Conservation (phyloP, 2,888 invertebrate genomes). For the Oligia latruncula region DNA sequence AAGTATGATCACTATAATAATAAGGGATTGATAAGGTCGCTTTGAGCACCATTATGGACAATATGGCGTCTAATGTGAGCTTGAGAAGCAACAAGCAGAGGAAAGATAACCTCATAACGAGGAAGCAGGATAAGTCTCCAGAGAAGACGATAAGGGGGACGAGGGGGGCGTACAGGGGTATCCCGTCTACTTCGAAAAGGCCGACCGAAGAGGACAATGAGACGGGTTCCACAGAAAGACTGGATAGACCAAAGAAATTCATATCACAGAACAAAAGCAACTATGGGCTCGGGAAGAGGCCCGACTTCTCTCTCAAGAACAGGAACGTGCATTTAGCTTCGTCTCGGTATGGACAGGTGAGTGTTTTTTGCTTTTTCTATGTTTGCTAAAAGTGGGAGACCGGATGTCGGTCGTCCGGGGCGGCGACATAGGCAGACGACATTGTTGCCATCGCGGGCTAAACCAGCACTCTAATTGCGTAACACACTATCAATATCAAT, state of each 20-base stretch:
- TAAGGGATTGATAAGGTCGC: slow-evolving; percentile 59
- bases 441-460: no score
- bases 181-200: slow-evolving; percentile 85
- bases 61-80: slow-evolving; percentile 86
- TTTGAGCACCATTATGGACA: slow-evolving; percentile 82
- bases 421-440: no score
- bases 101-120: slow-evolving; percentile 88
- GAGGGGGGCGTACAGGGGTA: slow-evolving; percentile 84
- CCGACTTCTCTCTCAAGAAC: slow-evolving; percentile 87
- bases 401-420: no score
- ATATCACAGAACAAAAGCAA: slow-evolving; percentile 85
- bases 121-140: slow-evolving; percentile 89
- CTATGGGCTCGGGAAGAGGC: slow-evolving; percentile 87
- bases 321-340: slow-evolving; percentile 88
- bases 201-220: slow-evolving; percentile 82
- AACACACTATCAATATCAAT: no score
- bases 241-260: slow-evolving; percentile 89
- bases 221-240: slow-evolving; percentile 85
- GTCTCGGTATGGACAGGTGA: slow-evolving; percentile 88
- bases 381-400: not conserved
- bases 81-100: slow-evolving; percentile 85
- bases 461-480: no score
- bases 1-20: slow-evolving; percentile 65
- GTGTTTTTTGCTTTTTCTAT: slow-evolving; percentile 58
- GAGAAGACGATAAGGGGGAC: slow-evolving; percentile 88